Evolutionary conservation across 2,113 vertebrate species (phyloP).

Genomic region (Vombatus ursinus): DNA sequence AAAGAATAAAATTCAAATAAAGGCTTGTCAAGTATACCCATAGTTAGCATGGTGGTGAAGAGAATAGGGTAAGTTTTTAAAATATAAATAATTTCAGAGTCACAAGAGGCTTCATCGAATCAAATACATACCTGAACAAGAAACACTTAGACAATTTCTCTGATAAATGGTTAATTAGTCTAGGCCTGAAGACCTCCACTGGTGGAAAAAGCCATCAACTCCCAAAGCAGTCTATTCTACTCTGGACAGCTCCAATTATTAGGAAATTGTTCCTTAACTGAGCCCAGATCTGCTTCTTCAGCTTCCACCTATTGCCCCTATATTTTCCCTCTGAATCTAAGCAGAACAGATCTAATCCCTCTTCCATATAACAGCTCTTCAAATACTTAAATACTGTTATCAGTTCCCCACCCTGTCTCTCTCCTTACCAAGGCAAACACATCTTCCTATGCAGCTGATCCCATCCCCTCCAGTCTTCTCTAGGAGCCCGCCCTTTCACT

Average conservation of each 20-base stretch:
- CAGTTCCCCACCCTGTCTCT: neutral
- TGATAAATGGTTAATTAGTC: neutral
- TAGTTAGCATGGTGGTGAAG: neutral
- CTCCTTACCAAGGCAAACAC: fast-evolving
- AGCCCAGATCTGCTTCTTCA: neutral
- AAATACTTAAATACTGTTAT: neutral
- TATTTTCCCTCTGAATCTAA: neutral
- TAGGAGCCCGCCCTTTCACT: neutral
- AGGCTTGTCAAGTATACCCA: neutral
- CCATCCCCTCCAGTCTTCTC: neutral
- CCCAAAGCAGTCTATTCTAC: neutral
- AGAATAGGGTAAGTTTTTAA: neutral
- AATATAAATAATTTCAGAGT: neutral
- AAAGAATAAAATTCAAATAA: neutral
- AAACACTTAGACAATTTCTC: neutral
- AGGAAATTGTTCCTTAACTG: neutral
- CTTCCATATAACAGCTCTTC: neutral
- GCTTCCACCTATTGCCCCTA: neutral
- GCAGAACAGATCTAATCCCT: neutral
- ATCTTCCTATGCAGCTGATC: neutral
- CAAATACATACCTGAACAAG: neutral
- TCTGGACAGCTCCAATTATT: neutral
- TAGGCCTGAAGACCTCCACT: neutral
- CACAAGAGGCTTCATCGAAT: neutral
- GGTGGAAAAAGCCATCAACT: neutral